Evolutionary conservation across 2,888 invertebrate genomes (phyloP), one percentile per base, ranked within the genome.

Genomic region (Leptinotarsa juncta): DNA sequence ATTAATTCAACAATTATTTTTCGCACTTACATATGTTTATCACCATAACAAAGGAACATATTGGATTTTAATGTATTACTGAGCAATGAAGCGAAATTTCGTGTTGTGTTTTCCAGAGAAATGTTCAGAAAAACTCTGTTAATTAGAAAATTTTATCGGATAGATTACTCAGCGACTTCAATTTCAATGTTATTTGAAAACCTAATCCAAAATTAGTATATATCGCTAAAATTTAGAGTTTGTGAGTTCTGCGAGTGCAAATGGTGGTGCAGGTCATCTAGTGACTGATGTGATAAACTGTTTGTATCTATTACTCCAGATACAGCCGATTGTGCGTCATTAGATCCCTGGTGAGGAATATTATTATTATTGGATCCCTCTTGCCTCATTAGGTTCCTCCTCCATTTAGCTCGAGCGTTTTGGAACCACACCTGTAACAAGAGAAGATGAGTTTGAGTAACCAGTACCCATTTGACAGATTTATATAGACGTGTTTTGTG

Each of bases 371-470:
- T 80, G 20, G 85, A 84, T 50, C 92, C 91, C 85, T 96, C 96
- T 85, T 96, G 96, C 68, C 96, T 90, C 94, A 96, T 95, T 86
- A 96, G 92, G 88, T 96, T 98, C 70, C 99, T 92, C 80, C 99
- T 93, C 95, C 97, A 99, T 90, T 99, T 99, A 53, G 99, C 99
- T 70, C 99, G 91, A 0, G 99, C 98, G 87, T 99, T 99, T 92
- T 99, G 99, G 88, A 99, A 99, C 99, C 99, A 99, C 1, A 99
- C 98, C 98, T 99, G 84, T 15, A 83, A 79, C 60, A n/a, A 62
- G 4, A 15, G 71, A 62, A 73, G 65, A 50, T 55, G 69, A 15
- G 15, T 32, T 55, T 55, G 51, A 65, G 83, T 86, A 42, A 42
- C 10, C 42, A 42, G 42, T 12, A 10, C 0, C 5, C 42, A 42